Conservation (phyloP, 2,888 invertebrate genomes). For the Icerya purchasi region DNA sequence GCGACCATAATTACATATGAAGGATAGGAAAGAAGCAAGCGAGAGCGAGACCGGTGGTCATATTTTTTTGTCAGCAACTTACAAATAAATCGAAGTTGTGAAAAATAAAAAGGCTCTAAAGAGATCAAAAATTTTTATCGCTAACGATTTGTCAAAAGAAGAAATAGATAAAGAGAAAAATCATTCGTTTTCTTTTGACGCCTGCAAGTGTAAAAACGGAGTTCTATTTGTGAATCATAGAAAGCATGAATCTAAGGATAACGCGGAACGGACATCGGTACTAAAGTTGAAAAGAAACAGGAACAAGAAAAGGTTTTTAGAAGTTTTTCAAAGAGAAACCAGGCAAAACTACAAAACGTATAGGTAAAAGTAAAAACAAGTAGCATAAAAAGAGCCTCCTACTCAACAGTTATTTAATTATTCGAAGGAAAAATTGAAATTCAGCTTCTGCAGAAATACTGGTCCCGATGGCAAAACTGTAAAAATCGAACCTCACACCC, state of each 20-base stretch:
- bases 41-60: too few relatives aligned
- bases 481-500: not conserved
- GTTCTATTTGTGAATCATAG: not conserved
- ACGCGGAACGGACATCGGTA: not conserved
- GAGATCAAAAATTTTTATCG: not conserved
- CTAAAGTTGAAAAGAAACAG: too few relatives aligned
- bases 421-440: not conserved
- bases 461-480: not conserved
- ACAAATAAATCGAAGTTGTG: too few relatives aligned
- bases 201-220: not conserved
- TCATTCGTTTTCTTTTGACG: too few relatives aligned
- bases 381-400: not conserved
- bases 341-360: not conserved
- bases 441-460: not conserved
- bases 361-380: not conserved
- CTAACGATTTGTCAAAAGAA: not conserved
- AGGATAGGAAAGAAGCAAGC: too few relatives aligned
- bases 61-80: too few relatives aligned
- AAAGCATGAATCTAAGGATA: not conserved
- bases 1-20: too few relatives aligned
- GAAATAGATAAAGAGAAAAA: not conserved
- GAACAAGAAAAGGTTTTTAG: not conserved
- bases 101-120: too few relatives aligned
- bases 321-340: not conserved
- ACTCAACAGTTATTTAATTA: not conserved